Evolutionary conservation across 2,888 invertebrate species (phyloP).

Genomic region (Torymus texanus): DNA sequence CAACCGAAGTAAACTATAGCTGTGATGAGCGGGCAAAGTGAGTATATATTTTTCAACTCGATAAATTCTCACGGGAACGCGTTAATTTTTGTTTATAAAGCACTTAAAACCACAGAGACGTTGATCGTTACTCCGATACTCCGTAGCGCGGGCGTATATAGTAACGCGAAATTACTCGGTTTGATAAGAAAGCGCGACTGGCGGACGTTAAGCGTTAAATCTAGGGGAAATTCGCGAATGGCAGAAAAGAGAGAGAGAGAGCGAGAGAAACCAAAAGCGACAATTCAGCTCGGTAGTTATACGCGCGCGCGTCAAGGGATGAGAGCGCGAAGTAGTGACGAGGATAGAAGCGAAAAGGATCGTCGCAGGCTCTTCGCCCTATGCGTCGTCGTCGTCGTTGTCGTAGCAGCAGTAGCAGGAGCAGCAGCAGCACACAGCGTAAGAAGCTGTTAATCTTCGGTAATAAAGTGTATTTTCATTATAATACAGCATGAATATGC

Average conservation of each 20-base stretch:
- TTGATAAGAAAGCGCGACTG: conserved; percentile 40
- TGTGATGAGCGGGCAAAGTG: neutral
- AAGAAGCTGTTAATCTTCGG: conserved; percentile 76
- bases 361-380: conserved; percentile 57
- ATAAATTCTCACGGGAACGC: neutral
- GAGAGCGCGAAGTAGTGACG: conserved; percentile 11
- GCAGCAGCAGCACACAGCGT: conserved; percentile 57
- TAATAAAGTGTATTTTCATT: conserved; percentile 76
- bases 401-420: no score
- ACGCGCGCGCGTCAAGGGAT: conserved; percentile 12
- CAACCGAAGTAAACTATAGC: neutral
- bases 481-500: conserved; percentile 76
- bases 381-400: conserved; percentile 62
- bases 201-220: conserved; percentile 41
- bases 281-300: conserved; percentile 52
- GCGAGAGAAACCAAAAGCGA: neutral
- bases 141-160: no score
- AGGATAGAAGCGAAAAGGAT: conserved; percentile 51
- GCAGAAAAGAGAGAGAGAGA: neutral
- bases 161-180: conserved; percentile 10
- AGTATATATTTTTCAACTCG: neutral
- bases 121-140: conserved; percentile 17
- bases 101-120: conserved; percentile 1
- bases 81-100: conserved; percentile 5
- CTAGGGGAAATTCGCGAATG: conserved; percentile 23